Percentiles rank a stretch among this genome's conserved stretches.
Evolutionary conservation across 2,113 vertebrate species (phyloP).

Genomic region (Chaenogobius annularis): DNA sequence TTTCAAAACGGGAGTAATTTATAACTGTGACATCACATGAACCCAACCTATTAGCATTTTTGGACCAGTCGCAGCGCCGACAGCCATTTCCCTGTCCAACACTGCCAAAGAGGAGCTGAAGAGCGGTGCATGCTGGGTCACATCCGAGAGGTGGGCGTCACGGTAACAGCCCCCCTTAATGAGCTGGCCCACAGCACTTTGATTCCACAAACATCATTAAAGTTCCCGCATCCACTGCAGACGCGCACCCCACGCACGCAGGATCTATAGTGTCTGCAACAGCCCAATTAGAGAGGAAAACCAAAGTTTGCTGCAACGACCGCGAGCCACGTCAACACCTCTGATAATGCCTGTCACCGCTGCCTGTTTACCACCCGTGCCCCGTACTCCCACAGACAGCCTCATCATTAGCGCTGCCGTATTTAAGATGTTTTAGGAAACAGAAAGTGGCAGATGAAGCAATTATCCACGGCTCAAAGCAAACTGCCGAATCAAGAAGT

Average conservation of each 20-base stretch:
- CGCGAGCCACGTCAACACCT: constrained; percentile 41
- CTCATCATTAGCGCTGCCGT: not conserved
- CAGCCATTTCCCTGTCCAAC: not conserved
- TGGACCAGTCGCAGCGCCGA: constrained; percentile 47
- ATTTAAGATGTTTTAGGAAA: constrained; percentile 10
- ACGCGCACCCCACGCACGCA: constrained; percentile 3
- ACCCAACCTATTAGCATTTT: constrained; percentile 80
- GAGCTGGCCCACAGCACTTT: constrained; percentile 39
- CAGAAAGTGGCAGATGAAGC: not conserved
- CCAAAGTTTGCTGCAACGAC: constrained; percentile 48
- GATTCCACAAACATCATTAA: constrained; percentile 63
- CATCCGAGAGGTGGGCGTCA: constrained; percentile 5
- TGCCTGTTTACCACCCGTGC: constrained; percentile 42
- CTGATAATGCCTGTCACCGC: constrained; percentile 54
- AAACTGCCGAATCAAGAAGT: not conserved
- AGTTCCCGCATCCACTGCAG: constrained; percentile 14
- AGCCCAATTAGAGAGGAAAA: constrained; percentile 71
- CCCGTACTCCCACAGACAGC: constrained; percentile 2
- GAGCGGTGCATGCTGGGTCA: not conserved
- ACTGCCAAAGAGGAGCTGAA: not conserved
- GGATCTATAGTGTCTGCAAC: constrained; percentile 37
- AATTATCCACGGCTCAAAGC: not conserved
- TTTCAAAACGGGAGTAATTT: not conserved
- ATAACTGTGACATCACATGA: constrained; percentile 6
- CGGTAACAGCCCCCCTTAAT: constrained; percentile 48